Evolutionary conservation across 2,888 invertebrate genomes (phyloP).

Genomic region (Xanthorhoe spadicearia): DNA sequence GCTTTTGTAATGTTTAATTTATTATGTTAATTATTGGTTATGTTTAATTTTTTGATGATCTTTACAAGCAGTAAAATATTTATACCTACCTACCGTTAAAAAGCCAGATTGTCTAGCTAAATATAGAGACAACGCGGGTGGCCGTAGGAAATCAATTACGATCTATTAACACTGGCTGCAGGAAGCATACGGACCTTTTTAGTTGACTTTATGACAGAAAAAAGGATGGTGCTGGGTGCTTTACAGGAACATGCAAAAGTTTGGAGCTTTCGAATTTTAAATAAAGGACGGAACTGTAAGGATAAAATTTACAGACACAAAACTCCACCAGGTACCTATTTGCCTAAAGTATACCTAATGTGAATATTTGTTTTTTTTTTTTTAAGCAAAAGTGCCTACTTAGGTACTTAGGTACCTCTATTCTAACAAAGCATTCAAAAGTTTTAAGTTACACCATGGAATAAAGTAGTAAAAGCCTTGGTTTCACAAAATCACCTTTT

Average conservation of each 20-base stretch:
- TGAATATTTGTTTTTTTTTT: no score
- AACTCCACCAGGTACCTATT: no score
- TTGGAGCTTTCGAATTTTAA: neutral
- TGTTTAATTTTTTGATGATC: neutral
- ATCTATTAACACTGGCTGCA: constrained; percentile 71
- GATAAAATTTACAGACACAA: no score
- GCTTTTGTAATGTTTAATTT: neutral
- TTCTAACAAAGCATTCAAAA: no score
- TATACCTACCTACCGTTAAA: neutral
- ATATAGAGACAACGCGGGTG: constrained; percentile 72
- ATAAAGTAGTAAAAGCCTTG: no score
- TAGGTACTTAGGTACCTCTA: no score
- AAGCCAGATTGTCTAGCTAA: constrained; percentile 36
- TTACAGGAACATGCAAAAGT: neutral
- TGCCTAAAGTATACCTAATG: no score
- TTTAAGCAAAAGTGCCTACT: no score
- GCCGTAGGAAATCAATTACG: constrained; percentile 75
- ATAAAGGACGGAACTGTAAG: neutral
- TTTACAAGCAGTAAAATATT: constrained; percentile 4
- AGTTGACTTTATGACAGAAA: constrained; percentile 13
- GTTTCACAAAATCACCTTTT: no score
- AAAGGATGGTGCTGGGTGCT: constrained; percentile 2
- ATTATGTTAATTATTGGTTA: no score
- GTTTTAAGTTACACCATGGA: no score
- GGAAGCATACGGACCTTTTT: constrained; percentile 47